Evolutionary conservation across 2,797 vertebrate genomes (phyloP).

Genomic region (Semaprochilodus insignis): DNA sequence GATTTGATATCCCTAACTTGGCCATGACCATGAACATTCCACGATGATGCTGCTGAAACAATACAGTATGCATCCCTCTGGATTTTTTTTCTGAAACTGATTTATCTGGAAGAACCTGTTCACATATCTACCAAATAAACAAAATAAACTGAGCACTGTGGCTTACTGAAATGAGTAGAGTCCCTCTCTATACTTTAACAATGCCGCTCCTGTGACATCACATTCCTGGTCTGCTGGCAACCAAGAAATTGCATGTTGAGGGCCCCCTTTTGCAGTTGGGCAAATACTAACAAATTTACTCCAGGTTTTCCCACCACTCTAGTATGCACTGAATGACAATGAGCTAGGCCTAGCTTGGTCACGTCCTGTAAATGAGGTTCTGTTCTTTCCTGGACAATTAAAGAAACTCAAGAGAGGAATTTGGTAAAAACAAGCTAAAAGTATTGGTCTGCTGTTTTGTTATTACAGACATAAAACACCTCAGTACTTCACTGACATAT

Average conservation of each 20-base stretch:
- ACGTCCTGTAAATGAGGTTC: background rate
- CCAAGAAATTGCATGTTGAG: slow-evolving; percentile 1
- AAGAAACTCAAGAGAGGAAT: slow-evolving; percentile 7
- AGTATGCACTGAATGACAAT: background rate
- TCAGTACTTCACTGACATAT: background rate
- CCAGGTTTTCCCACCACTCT: background rate
- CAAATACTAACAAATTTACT: slow-evolving; percentile 24
- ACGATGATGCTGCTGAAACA: too few species aligned
- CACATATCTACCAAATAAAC: slow-evolving; percentile 13
- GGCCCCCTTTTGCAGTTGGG: background rate
- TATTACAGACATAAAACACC: background rate
- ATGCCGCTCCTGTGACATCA: slow-evolving; percentile 4
- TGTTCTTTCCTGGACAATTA: slow-evolving; percentile 1
- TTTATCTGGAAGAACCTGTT: slow-evolving; percentile 3
- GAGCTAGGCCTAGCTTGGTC: slow-evolving; percentile 3
- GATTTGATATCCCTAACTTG: too few species aligned
- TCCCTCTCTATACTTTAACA: slow-evolving; percentile 14
- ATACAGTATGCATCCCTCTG: too few species aligned
- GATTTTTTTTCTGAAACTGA: background rate
- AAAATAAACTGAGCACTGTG: background rate
- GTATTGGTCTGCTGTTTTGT: background rate
- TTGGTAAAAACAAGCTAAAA: slow-evolving; percentile 8
- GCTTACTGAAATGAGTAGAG: background rate
- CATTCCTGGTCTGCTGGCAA: slow-evolving; percentile 37
- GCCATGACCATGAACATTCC: too few species aligned